A percentile compares a stretch with the other conserved stretches of the same genome.
Conservation (phyloP, 2,888 invertebrate genomes). For the Chouioia cunea region DNA sequence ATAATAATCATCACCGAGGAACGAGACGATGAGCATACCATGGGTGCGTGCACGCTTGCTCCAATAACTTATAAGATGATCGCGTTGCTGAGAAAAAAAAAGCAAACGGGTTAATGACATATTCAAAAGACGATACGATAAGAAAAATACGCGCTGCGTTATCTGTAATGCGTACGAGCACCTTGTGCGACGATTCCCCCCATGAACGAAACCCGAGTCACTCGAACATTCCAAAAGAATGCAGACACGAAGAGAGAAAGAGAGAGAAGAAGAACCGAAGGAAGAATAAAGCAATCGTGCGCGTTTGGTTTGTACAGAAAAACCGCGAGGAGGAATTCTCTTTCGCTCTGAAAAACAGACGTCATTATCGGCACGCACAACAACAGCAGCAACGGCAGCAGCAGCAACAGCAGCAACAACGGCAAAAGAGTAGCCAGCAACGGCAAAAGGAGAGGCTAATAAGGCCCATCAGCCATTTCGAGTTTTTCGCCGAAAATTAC, state of each 20-base stretch:
- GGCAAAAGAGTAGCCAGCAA: not conserved
- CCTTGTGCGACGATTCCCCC: not conserved
- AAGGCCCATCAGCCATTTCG: slow-evolving; percentile 65
- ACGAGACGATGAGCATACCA: too few species aligned
- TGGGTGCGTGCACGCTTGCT: too few species aligned
- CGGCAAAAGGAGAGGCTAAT: slow-evolving; percentile 54
- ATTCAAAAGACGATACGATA: too few species aligned
- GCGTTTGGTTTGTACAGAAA: not conserved
- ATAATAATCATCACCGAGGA: too few species aligned
- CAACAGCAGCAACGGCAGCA: not conserved
- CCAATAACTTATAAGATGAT: too few species aligned
- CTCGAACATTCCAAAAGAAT: not conserved
- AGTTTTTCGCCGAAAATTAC: slow-evolving; percentile 48
- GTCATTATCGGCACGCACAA: slow-evolving; percentile 65
- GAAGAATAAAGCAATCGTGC: slow-evolving; percentile 32
- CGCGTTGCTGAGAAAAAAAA: too few species aligned
- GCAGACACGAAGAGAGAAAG: slow-evolving; percentile 24
- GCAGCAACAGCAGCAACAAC: not conserved
- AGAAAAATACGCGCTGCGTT: too few species aligned
- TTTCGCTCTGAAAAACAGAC: slow-evolving; percentile 44
- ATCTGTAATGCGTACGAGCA: too few species aligned
- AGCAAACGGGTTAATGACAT: too few species aligned
- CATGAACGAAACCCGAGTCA: slow-evolving; percentile 21
- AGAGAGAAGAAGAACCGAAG: slow-evolving; percentile 32
- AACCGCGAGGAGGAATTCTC: too few species aligned